Evolutionary conservation across 2,113 vertebrate species (phyloP), one percentile per base, ranked within the genome.

Genomic region (Noctilio leporinus): DNA sequence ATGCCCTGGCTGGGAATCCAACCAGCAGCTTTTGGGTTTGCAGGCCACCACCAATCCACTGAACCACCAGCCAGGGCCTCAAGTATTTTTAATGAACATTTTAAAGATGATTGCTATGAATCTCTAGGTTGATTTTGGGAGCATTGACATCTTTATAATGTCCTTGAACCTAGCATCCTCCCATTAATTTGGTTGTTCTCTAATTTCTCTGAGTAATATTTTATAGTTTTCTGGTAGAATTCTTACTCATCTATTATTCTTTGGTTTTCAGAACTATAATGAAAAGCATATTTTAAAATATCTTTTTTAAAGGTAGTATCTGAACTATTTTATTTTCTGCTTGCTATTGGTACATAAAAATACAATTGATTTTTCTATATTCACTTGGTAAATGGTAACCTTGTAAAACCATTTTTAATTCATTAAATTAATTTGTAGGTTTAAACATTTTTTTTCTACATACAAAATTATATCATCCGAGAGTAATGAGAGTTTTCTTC

Each of bases 381-480:
- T 84, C 57, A 87, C 16, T 93, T 75, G 87, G 43, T 64, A 85
- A 67, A 20, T 72, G 33, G 7, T 45, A 86, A 69, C 7, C 40
- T 81, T 78, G 30, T 87, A 49, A 91, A 91, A 62, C 10, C 35
- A 59, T 51, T 67, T 83, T 86, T 81, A 91, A 92, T 82, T 92
- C 59, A 73, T 43, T 20, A 65, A 64, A 81, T 55, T 91, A 49
- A 64, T 86, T 57, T 84, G 28, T 81, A 45, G 38, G 10, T 59
- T 38, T 11, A n/a, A n/a, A n/a, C n/a, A n/a, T 47, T 24, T 62
- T 62, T 70, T 80, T 85, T 77, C 22, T 88, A 17, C 28, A 15
- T 73, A 35, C 24, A 69, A 57, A 80, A 76, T 62, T 22, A 24
- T 43, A 47, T 76, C 35, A 78, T 70, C 65, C 73, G 7, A 59